Base-by-base conservation (phyloP, 1,140 invertebrate genomes). In the Cataglyphis hispanica region DNA sequence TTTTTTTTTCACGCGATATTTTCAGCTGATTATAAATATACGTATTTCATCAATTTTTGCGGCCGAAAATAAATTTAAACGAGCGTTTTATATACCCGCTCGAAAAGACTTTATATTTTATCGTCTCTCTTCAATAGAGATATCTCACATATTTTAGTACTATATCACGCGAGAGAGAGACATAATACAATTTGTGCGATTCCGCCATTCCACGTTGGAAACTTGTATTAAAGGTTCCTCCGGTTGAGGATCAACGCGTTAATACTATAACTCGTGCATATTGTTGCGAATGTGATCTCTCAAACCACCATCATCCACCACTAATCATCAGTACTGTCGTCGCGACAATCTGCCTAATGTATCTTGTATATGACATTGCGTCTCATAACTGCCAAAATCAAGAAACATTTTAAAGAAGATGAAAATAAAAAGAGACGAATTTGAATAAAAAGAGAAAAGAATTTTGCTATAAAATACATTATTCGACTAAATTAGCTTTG, bases 241-340 rank as follows among this genome's bases (percentile, higher is more conserved):
- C 19, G 53, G 53, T 46, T 22, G 53, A 72, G 67, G 78, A 72
- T 83, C 72, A 83, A 83, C 53, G 53, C 37, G 67, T 83, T 83
- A 72, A 74, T 72, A 31, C 66, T 34, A 31, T 31, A 2, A 34
- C 67, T 83, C 67, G 78, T 72, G 67, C 66, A 72, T 72, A 58
- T 81, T 72, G 78, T 72, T 58, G 37, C 50, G 67, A 81, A 34
- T 60, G 78, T 31, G 78, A 81, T 70, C 64, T 31, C 50, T 70
- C 50, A 50, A 56, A 81, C 34, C 66, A 60, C 25, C 66, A 19
- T 75, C 85, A 84, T 86, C 86, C 89, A 69, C 87, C 89, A 11
- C 58, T 76, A 77, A 77, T 77, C 74, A 78, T 84, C 90, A 67
- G 78, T 74, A 69, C 88, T 84, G 76, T 40, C 66, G 10, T 58